A percentile compares a stretch with the other conserved stretches of the same genome.
Conservation (phyloP, 2,888 invertebrate genomes). For the Tinea semifulvella region DNA sequence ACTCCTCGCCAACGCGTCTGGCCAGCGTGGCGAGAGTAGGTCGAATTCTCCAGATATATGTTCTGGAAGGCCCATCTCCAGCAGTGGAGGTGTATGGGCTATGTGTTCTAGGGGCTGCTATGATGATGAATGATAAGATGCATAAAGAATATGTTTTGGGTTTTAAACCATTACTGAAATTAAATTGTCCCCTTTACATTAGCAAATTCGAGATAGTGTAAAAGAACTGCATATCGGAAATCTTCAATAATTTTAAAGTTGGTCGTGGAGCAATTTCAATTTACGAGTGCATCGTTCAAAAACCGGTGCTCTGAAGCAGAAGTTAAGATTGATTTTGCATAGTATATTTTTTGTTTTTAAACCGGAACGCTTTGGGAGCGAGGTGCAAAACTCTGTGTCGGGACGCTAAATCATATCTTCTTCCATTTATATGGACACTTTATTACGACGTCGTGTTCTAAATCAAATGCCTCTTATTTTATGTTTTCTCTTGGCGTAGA, state of each 20-base stretch:
- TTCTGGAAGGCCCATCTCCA: too few relatives aligned
- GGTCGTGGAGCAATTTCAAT: slow-evolving; percentile 8
- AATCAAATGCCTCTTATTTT: slow-evolving; percentile 64
- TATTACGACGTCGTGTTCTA: slow-evolving; percentile 61
- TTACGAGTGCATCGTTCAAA: neutral
- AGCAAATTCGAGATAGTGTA: slow-evolving; percentile 10
- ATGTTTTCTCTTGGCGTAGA: slow-evolving; percentile 51
- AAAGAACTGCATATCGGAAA: slow-evolving; percentile 9
- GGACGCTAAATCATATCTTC: slow-evolving; percentile 57
- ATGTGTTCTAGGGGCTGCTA: too few relatives aligned
- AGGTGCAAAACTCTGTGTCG: slow-evolving; percentile 50
- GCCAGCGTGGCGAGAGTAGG: too few relatives aligned
- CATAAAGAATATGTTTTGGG: too few relatives aligned
- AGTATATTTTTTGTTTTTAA: slow-evolving; percentile 35
- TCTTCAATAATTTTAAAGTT: slow-evolving; percentile 19
- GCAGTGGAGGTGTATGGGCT: too few relatives aligned
- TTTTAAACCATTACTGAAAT: too few relatives aligned
- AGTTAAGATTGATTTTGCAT: slow-evolving; percentile 18
- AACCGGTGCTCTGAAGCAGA: neutral
- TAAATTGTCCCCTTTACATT: too few relatives aligned
- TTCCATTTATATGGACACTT: slow-evolving; percentile 64
- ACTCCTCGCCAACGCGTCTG: too few relatives aligned
- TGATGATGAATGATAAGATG: too few relatives aligned
- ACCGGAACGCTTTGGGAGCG: slow-evolving; percentile 31
- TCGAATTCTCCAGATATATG: too few relatives aligned